Percentiles rank a stretch among this genome's conserved stretches.
Conservation (phyloP, 2,888 invertebrate species). For the Geophilus truncorum region DNA sequence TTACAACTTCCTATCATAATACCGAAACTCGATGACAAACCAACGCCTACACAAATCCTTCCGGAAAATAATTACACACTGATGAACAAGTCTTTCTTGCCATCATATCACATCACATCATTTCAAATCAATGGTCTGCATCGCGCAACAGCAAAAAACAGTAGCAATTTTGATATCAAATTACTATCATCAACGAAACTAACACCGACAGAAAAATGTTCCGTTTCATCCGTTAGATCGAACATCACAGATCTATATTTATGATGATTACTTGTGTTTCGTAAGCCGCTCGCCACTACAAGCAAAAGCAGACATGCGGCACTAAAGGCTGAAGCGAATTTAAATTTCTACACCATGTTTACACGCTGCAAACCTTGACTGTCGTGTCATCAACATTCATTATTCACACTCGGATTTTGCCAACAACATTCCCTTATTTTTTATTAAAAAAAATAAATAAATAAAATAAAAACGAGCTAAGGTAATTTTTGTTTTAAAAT, state of each 20-base stretch:
- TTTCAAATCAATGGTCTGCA: neutral
- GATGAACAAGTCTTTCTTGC: no score
- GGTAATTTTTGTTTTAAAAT: no score
- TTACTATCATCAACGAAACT: neutral
- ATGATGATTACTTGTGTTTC: neutral
- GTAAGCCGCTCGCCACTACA: no score
- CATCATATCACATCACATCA: no score
- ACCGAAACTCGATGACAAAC: no score
- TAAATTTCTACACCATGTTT: neutral
- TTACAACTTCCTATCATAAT: no score
- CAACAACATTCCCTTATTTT: neutral
- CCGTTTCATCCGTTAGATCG: neutral
- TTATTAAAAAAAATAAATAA: neutral
- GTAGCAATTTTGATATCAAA: neutral
- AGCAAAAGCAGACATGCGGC: no score
- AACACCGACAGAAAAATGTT: neutral
- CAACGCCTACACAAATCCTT: no score
- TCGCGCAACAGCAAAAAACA: neutral
- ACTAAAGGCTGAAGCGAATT: neutral
- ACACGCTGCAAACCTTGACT: neutral
- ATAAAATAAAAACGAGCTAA: no score
- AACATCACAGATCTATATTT: neutral
- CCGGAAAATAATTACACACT: no score
- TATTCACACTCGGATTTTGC: neutral
- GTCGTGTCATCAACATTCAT: neutral